phyloP scores from a whole-genome alignment of 2,113 vertebrate genomes.

The Arenaria interpres region DNA sequence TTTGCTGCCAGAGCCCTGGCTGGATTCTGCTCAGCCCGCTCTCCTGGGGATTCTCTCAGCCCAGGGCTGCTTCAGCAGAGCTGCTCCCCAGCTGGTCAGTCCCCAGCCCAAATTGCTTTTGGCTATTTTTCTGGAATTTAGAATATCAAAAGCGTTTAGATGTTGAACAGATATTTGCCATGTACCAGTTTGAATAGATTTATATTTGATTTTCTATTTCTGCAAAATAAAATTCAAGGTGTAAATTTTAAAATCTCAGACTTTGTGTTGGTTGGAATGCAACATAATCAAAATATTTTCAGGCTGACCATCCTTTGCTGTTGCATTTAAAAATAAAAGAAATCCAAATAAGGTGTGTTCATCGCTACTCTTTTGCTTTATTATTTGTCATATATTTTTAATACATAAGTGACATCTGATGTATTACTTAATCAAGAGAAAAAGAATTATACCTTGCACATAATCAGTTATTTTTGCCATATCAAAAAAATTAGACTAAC shows the following conservation, averaged over 20 bases:
- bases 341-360: conserved; percentile 76
- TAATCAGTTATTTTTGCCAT: conserved; percentile 84
- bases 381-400: conserved; percentile 86
- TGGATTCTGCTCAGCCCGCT: background rate
- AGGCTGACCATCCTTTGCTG: conserved; percentile 54
- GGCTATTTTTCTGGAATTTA: background rate
- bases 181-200: background rate
- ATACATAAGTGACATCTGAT: conserved; percentile 84
- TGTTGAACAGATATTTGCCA: background rate
- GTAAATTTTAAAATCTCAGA: background rate
- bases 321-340: conserved; percentile 61
- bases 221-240: background rate
- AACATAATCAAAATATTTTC: conserved; percentile 16
- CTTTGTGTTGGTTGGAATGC: background rate
- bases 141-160: background rate
- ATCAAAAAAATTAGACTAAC: conserved; percentile 83
- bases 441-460: conserved; percentile 79
- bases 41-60: background rate
- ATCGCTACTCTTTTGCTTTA: conserved; percentile 74
- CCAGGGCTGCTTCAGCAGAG: background rate
- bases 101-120: background rate
- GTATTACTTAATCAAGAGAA: conserved; percentile 84
- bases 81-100: background rate
- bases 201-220: background rate
- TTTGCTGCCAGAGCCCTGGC: background rate